Evolutionary conservation across 2,888 invertebrate species (phyloP), one percentile per base, ranked within the genome.

Genomic region (Sphinx pinastri): DNA sequence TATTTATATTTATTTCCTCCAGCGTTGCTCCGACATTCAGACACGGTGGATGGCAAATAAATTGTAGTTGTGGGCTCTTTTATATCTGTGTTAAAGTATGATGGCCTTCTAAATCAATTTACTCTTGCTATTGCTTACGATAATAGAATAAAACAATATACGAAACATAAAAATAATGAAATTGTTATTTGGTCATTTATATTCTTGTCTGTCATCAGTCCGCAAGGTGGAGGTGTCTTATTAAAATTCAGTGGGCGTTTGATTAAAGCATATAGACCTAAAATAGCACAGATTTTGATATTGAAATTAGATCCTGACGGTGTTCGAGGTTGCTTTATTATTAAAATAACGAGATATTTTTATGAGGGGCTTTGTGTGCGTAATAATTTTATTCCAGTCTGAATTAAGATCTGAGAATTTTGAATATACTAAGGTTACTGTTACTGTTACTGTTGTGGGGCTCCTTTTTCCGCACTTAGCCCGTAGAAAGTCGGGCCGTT

Each of bases 1-100:
- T 89, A 87, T 89, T 90, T 90, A 88, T 88, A 89, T 90, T 89
- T 89, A 88, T 88, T 88, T 84, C 83, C 79, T 80, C 75, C 76
- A 78, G 74, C 79, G 78, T 70, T 75, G 78, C 74, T 74, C 78
- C 79, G 75, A 79, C 80, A 80, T 81, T 79, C 78, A 78, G 80
- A 74, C 81, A 79, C 77, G 79, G 81, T 76, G 81, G 82, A 80
- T 79, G 81, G 79, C 78, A 82, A 78, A 84, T 87, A 86, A 84
- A 86, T 83, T 82, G 80, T 83, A 77, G 79, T 81, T 84, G 79
- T 81, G 81, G 80, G 76, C 67, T 67, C 75, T 75, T 79, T 80
- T 81, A 80, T 79, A 77, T 80, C 78, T 78, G 72, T 70, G 72
- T 73, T 71, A 59, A 66, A 68, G 73, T 67, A 68, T 67, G 72